Evolutionary conservation across 2,113 vertebrate genomes (phyloP).

Genomic region (Sphaerodactylus townsendi): DNA sequence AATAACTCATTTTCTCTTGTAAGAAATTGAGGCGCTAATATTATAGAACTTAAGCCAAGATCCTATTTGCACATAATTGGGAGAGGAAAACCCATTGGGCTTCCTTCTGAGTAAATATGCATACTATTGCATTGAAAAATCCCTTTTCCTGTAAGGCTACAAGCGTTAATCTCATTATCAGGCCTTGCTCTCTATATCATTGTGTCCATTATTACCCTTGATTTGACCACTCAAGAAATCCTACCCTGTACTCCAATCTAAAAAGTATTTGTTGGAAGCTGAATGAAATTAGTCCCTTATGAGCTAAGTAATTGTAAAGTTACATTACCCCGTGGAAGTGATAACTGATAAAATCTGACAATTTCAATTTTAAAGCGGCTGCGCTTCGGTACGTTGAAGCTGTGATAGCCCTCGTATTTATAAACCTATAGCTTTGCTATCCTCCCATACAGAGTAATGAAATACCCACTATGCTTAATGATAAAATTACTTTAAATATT

Average conservation of each 20-base stretch:
- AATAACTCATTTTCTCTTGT: constrained; percentile 76
- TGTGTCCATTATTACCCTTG: constrained; percentile 53
- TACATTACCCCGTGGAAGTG: constrained; percentile 58
- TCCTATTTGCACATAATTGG: neutral
- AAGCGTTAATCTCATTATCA: constrained; percentile 66
- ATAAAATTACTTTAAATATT: constrained; percentile 68
- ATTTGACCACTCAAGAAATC: constrained; percentile 49
- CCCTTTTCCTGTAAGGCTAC: constrained; percentile 56
- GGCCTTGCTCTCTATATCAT: constrained; percentile 50
- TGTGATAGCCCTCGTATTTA: constrained; percentile 62
- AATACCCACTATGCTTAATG: constrained; percentile 51
- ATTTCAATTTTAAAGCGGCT: constrained; percentile 67
- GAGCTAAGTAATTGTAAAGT: constrained; percentile 51
- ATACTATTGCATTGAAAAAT: neutral
- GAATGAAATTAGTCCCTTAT: constrained; percentile 64
- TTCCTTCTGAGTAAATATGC: neutral
- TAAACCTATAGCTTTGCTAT: constrained; percentile 61
- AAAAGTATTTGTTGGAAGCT: constrained; percentile 52
- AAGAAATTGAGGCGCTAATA: constrained; percentile 65
- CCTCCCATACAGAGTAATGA: constrained; percentile 60
- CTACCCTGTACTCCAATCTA: constrained; percentile 38
- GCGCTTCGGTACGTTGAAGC: constrained; percentile 57
- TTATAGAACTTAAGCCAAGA: constrained; percentile 62
- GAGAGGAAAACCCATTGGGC: neutral
- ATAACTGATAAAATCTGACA: constrained; percentile 63